Conservation (phyloP, 2,113 vertebrate species). For the Triplophysa rosa region DNA sequence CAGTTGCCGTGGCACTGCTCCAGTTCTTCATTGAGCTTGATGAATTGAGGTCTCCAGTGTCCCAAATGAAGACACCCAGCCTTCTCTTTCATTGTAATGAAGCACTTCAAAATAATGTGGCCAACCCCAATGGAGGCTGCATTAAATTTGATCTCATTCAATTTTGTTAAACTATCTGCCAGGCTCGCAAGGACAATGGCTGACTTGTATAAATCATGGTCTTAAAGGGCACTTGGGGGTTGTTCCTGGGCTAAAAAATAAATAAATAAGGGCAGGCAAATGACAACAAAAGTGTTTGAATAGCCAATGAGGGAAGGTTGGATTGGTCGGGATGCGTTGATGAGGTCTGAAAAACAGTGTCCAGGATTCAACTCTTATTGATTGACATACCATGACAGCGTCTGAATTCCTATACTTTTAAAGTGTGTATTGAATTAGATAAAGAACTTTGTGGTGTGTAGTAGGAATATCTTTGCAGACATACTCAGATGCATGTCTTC, state of each 20-base stretch:
- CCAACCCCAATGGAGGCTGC: slow-evolving; percentile 70
- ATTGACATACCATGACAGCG: neutral
- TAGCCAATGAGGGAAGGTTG: slow-evolving; percentile 21
- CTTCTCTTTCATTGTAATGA: slow-evolving; percentile 69
- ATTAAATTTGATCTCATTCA: slow-evolving; percentile 75
- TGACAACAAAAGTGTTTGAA: slow-evolving; percentile 68
- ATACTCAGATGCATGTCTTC: neutral
- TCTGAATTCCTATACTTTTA: too few species aligned
- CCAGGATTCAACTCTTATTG: slow-evolving; percentile 24
- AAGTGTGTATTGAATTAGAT: too few species aligned
- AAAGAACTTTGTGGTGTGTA: too few species aligned
- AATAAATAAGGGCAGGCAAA: slow-evolving; percentile 52
- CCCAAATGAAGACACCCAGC: slow-evolving; percentile 64
- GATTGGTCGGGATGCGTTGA: neutral
- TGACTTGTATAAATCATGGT: slow-evolving; percentile 71
- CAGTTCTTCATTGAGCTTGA: slow-evolving; percentile 58
- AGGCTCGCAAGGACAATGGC: slow-evolving; percentile 72
- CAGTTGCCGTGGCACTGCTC: slow-evolving; percentile 43
- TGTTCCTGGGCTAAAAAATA: slow-evolving; percentile 60
- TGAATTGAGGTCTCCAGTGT: slow-evolving; percentile 55
- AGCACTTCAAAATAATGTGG: slow-evolving; percentile 74
- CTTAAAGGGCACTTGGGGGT: slow-evolving; percentile 70
- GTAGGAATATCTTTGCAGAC: too few species aligned
- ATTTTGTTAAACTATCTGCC: slow-evolving; percentile 75
- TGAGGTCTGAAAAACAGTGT: slow-evolving; percentile 16